A percentile compares a stretch with the other conserved stretches of the same genome.
These are phyloP conservation scores for Cacoxenus indagator DNA, from an alignment of 2,888 invertebrate species.

Conservation along the genomic window DNA sequence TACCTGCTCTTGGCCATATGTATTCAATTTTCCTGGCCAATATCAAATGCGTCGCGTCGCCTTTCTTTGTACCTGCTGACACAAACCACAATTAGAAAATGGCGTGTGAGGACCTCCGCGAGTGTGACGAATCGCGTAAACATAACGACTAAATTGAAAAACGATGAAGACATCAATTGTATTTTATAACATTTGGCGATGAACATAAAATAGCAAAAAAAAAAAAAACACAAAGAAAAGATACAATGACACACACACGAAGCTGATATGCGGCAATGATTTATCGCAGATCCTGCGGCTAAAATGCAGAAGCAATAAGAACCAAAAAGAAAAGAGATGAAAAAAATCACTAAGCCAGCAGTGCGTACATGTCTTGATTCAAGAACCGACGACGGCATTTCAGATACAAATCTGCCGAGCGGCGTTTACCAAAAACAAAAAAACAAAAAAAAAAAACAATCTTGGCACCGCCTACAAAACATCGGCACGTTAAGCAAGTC, in stretches of 20 bases:
- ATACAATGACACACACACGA: conserved; percentile 19
- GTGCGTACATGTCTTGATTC: conserved; percentile 11
- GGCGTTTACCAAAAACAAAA: conserved; percentile 47
- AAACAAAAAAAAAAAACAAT: conserved; percentile 55
- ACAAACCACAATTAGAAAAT: not conserved
- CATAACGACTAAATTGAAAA: conserved; percentile 23
- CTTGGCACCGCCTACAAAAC: conserved; percentile 60
- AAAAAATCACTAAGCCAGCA: not conserved
- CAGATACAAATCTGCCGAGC: conserved; percentile 57
- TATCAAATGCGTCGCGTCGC: no score
- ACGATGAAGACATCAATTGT: conserved; percentile 61
- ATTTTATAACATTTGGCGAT: conserved; percentile 34
- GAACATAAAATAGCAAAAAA: not conserved
- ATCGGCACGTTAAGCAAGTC: conserved; percentile 47
- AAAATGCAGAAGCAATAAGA: conserved; percentile 29
- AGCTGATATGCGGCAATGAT: conserved; percentile 46
- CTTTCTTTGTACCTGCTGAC: not conserved
- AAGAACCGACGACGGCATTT: not conserved
- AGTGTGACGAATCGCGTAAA: conserved; percentile 51
- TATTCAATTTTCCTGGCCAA: no score
- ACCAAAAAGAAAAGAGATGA: conserved; percentile 32
- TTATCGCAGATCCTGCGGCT: conserved; percentile 64
- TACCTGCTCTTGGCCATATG: no score
- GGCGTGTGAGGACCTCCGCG: conserved; percentile 48
- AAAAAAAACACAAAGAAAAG: conserved; percentile 6